Percentiles rank a stretch among this genome's conserved stretches.
Evolutionary conservation across 2,113 vertebrate species (phyloP).

Genomic region (Larimichthys crocea): DNA sequence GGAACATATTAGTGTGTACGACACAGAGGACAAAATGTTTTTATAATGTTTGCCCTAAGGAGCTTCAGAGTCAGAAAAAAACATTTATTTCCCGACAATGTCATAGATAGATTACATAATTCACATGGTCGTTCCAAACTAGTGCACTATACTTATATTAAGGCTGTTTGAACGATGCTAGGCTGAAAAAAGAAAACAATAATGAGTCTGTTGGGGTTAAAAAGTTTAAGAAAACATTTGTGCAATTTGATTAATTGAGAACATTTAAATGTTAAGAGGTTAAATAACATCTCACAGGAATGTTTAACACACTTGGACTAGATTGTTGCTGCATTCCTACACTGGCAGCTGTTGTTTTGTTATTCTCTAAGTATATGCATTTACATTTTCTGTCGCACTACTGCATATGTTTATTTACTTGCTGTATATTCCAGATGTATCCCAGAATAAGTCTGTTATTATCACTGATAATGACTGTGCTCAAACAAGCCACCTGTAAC

Average conservation of each 20-base stretch:
- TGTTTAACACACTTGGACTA: not conserved
- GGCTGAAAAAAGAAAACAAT: not conserved
- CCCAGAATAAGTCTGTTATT: not conserved
- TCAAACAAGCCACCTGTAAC: too few species aligned
- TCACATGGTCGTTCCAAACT: not conserved
- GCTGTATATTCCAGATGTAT: not conserved
- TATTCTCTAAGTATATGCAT: not conserved
- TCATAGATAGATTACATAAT: not conserved
- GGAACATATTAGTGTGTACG: not conserved
- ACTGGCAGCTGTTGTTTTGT: not conserved
- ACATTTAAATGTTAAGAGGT: not conserved
- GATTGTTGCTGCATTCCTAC: not conserved
- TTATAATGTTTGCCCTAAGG: not conserved
- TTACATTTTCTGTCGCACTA: not conserved
- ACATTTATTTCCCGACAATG: not conserved
- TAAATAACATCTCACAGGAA: not conserved
- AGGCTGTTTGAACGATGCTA: not conserved
- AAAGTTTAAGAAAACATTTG: not conserved
- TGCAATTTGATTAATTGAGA: not conserved
- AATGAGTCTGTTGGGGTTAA: not conserved
- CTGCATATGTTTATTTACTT: not conserved
- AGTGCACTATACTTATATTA: not conserved
- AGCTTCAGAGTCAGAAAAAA: not conserved
- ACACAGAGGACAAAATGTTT: too few species aligned
- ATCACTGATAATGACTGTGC: not conserved